phyloP scores from a whole-genome alignment of 2,888 invertebrate genomes.

The Boloria selene region DNA sequence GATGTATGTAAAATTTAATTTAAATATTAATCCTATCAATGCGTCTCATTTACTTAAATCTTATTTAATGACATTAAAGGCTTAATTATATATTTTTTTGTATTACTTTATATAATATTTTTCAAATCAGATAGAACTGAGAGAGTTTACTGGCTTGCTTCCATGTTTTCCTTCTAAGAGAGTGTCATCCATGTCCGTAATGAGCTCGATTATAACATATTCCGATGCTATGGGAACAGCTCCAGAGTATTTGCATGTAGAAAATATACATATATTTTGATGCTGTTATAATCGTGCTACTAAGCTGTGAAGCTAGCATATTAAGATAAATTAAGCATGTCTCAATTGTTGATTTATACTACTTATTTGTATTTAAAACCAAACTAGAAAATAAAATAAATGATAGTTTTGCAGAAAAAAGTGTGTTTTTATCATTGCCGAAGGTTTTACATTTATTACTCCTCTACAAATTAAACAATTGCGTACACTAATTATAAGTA shows the following conservation, averaged over 20 bases:
- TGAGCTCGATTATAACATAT: neutral
- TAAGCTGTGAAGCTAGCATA: neutral
- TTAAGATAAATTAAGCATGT: neutral
- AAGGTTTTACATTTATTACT: too few species aligned
- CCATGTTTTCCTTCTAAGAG: neutral
- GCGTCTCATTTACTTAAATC: too few species aligned
- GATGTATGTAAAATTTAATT: too few species aligned
- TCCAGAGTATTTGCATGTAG: neutral
- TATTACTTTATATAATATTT: neutral
- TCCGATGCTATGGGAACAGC: neutral
- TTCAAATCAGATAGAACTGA: neutral
- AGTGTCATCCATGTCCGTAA: neutral
- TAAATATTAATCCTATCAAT: too few species aligned
- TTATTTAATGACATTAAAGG: too few species aligned
- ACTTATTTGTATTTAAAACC: constrained; percentile 59
- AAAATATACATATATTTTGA: neutral
- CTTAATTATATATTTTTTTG: too few species aligned
- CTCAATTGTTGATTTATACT: constrained; percentile 30
- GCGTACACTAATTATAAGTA: too few species aligned
- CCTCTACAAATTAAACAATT: too few species aligned
- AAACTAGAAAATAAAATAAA: constrained; percentile 60
- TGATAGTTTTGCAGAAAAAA: constrained; percentile 38
- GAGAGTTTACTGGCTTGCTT: neutral
- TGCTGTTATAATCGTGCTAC: neutral
- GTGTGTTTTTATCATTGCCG: constrained; percentile 25